A percentile compares a stretch with the other conserved stretches of the same genome.
Evolutionary conservation across 2,113 vertebrate genomes (phyloP).

Genomic region (Periophthalmodon schlosseri): DNA sequence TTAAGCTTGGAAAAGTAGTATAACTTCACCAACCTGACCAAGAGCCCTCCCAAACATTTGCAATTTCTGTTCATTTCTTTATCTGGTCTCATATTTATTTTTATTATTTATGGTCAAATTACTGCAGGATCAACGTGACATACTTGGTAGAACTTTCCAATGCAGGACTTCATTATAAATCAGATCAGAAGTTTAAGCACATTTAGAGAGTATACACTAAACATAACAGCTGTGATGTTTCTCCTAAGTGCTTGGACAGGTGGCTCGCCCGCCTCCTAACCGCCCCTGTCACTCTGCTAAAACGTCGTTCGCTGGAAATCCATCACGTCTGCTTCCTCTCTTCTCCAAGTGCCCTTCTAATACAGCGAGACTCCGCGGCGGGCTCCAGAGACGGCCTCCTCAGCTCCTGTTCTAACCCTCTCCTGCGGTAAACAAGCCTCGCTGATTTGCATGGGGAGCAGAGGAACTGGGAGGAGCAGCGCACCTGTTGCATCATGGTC

Average conservation of each 20-base stretch:
- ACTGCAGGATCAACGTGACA: too few species aligned
- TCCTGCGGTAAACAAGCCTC: slow-evolving; percentile 48
- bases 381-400: slow-evolving; percentile 33
- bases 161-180: too few species aligned
- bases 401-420: neutral
- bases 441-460: slow-evolving; percentile 50
- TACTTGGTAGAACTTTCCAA: too few species aligned
- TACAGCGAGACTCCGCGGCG: slow-evolving; percentile 29
- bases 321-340: slow-evolving; percentile 10
- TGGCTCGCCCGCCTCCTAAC: slow-evolving; percentile 18
- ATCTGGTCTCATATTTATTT: too few species aligned
- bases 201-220: neutral
- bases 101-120: too few species aligned
- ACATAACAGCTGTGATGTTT: slow-evolving; percentile 9
- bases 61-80: too few species aligned
- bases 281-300: slow-evolving; percentile 10
- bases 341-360: slow-evolving; percentile 23
- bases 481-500: slow-evolving; percentile 54
- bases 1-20: too few species aligned
- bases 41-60: too few species aligned
- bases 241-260: slow-evolving; percentile 12
- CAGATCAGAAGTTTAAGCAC: too few species aligned
- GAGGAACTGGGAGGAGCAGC: slow-evolving; percentile 27
- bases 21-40: too few species aligned
- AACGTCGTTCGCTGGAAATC: neutral